Evolutionary conservation across 2,888 invertebrate genomes (phyloP), one percentile per base, ranked within the genome.

Genomic region (Dryocosmus kuriphilus): DNA sequence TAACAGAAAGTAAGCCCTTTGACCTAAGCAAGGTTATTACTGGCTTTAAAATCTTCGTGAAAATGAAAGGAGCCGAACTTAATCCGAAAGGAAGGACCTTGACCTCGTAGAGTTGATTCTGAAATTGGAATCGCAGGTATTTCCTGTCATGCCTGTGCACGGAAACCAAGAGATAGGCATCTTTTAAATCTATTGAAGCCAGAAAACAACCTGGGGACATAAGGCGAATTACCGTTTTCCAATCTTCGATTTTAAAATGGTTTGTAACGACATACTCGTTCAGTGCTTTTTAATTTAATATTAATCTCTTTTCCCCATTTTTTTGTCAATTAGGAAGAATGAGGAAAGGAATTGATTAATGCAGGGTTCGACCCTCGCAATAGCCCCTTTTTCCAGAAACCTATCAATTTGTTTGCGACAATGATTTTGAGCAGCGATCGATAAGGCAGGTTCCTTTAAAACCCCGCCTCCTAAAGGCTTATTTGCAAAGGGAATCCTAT

Each of bases 231-330:
- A 63, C 77, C 1, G 65, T 75, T 61, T 75, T 79, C 63, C 60
- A 77, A 60, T 80, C 73, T 32, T 77, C 74, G 38, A 81, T 55
- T 65, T 77, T 79, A 32, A 79, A 81, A 35, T 81, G 77, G 6
- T 60, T 62, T 14, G 77, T 30, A 4, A n/a, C 2, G 9, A 77
- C 75, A 30, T 51, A 79, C 19, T 60, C 19, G 30, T 81, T 79
- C 57, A 81, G 35, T 8, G 76, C 46, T 38, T 74, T 77, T 2
- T 77, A 32, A 27, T 81, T 81, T 1, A 79, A 27, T 30, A 81
- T 79, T 9, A 77, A 79, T 14, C 80, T 35, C 6, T 77, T 75
- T 16, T 30, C 55, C 1, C 76, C 77, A 46, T 63, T 51, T 77
- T 11, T n/a, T 74, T 79, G 5, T 74, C 57, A 8, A 32, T 14